Evolutionary conservation across 2,888 invertebrate genomes (phyloP).

Genomic region (Zhuqinia jingwanae): DNA sequence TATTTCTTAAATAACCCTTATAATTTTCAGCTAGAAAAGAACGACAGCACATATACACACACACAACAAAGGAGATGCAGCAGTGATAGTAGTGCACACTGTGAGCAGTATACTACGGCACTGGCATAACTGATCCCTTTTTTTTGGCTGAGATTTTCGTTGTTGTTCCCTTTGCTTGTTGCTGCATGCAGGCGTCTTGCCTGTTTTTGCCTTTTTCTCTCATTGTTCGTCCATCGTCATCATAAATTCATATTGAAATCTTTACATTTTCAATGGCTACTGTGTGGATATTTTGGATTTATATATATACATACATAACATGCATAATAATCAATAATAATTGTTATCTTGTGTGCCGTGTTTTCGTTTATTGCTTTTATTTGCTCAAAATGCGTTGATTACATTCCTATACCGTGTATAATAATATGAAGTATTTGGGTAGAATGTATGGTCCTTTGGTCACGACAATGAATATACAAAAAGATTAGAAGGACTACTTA

Average conservation of each 20-base stretch:
- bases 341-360: too few relatives aligned
- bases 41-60: background rate
- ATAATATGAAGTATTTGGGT: background rate
- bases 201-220: constrained; percentile 14
- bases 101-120: constrained; percentile 64
- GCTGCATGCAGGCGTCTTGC: background rate
- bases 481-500: constrained; percentile 27
- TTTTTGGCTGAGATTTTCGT: constrained; percentile 52
- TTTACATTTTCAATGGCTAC: constrained; percentile 1
- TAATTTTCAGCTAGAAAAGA: constrained; percentile 10
- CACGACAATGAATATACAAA: background rate
- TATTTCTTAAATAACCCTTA: constrained; percentile 59
- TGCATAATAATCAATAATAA: background rate
- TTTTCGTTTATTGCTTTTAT: background rate
- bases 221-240: constrained; percentile 31
- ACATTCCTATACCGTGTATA: background rate
- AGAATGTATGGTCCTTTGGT: too few relatives aligned
- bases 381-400: background rate
- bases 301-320: constrained; percentile 17
- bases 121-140: constrained; percentile 64
- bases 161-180: constrained; percentile 26
- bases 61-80: constrained; percentile 46
- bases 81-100: constrained; percentile 63
- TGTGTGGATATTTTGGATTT: background rate
- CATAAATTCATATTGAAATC: background rate